phyloP scores from a whole-genome alignment of 1,140 invertebrate genomes.

The Euura saliciscinereae region DNA sequence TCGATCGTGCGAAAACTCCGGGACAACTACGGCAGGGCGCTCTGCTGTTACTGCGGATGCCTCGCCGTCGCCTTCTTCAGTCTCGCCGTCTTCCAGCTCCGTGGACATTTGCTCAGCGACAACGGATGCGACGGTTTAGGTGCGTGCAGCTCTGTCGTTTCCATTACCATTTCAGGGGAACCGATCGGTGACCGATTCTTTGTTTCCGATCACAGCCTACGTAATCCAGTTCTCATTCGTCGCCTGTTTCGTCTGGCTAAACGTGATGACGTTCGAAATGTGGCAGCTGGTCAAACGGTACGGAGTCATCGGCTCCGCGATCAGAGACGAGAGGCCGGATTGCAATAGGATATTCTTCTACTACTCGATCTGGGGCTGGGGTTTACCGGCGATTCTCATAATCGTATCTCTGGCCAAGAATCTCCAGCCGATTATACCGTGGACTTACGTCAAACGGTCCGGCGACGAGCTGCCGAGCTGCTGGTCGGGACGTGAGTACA shows the following conservation, averaged over 20 bases:
- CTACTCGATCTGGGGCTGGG: conserved; percentile 67
- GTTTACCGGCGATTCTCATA: conserved; percentile 56
- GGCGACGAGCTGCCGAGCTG: conserved; percentile 56
- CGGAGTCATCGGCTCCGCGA: conserved; percentile 38
- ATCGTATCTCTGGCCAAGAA: conserved; percentile 57
- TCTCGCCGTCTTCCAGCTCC: conserved; percentile 56
- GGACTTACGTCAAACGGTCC: conserved; percentile 54
- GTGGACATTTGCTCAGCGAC: conserved; percentile 37
- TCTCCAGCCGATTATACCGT: conserved; percentile 53
- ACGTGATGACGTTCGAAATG: conserved; percentile 74
- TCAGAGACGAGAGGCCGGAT: conserved; percentile 37
- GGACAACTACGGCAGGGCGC: conserved; percentile 57
- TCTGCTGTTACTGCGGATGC: conserved; percentile 57
- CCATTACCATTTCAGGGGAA: background rate
- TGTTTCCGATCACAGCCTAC: conserved; percentile 56
- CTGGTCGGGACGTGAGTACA: conserved; percentile 61
- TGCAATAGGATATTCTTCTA: conserved; percentile 59
- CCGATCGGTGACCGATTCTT: background rate
- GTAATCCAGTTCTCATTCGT: conserved; percentile 77
- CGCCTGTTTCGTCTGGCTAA: conserved; percentile 82
- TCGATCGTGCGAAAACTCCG: conserved; percentile 53
- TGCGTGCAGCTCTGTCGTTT: conserved; percentile 21
- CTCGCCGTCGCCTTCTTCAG: conserved; percentile 56
- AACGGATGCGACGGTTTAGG: conserved; percentile 52
- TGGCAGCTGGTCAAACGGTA: conserved; percentile 57